Base-by-base conservation (phyloP, 2,888 invertebrate species). In the Yponomeuta sedellus region DNA sequence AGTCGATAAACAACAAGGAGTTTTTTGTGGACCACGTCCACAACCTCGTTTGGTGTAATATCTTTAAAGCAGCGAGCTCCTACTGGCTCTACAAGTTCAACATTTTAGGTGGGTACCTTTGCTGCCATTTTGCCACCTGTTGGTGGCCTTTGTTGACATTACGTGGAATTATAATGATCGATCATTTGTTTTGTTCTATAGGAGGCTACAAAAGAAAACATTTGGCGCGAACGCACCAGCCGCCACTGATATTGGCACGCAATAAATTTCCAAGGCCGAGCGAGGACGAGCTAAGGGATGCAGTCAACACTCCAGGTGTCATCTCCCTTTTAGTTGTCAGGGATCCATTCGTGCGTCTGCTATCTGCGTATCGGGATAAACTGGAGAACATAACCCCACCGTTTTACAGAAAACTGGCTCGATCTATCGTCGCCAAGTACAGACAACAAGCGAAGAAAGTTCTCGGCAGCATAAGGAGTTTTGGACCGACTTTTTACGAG, bases 31-130 rank as follows among this genome's bases (percentile, higher is more conserved):
- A 93, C 87, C 77, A 94, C 88, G 77, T 75, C 66, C 94, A 95
- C 73, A 94, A 93, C 74, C 84, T 95, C 61, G 94, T 95, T 62
- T 95, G 95, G 95, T 95, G 95, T 77, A 95, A 95, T 77, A 93
- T 95, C 71, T 95, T 95, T 77, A 95, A 95, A 87, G 94, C 94
- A 52, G 94, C 94, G 28, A 95, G 95, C 73, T 95, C 95, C n/a
- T 95, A 94, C 10, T 96, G 95, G 95, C 92, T 96, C 86, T 95
- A 95, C 81, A 95, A 95, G 82, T 95, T 96, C 77, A 95, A 95
- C 82, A 92, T 95, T 75, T 90, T 96, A 68, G 95, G 95, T 86
- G 78, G 72, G 72, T n/a, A 88, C 88, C 79, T 84, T 68, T 40
- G 34, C 8, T 34, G 34, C 34, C 34, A 34, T 34, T 8, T 34